Base-by-base conservation (phyloP, 30 jellyfish, hydroid and myxozoan species). In the Mastigias papua region DNA sequence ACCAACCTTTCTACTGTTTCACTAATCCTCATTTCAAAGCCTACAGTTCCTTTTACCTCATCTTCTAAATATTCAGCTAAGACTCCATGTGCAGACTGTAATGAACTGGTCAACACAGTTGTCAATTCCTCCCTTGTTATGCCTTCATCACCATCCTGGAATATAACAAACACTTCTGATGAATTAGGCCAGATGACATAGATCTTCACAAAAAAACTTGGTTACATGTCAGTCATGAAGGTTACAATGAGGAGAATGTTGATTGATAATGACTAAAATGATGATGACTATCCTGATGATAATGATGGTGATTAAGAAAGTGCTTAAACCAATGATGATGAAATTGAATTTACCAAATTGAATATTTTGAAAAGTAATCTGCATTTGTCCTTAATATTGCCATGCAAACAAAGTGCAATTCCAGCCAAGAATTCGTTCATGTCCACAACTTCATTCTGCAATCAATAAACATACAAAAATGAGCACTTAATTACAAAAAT, bases 371-470 rank as follows among this genome's bases (percentile, higher is more conserved):
- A 92, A 17, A 92, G 88, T 69, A 92, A 62, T 49, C 79, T 60
- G 88, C 98, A 92, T 73, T 92, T 92, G 49, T 86, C 98, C 68
- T 86, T 80, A 29, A 92, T 70, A 25, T 76, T 80, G 5, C 98
- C 98, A 82, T 92, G 98, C 80, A 92, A 81, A 57, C 96, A 87
- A 42, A 92, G 82, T 6, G 98, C 98, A 93, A 86, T 82, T n/a
- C 98, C 98, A 68, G 90, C 83, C 26, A 92, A 86, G 65, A 92
- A 92, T 69, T 92, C 98, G 60, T 86, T 77, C 82, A 92, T 48
- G 60, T 92, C 98, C 50, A 92, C 80, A 33, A 81, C 77, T 51
- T 89, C 97, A 87, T 92, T 92, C 98, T 92, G 75, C 23, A 23
- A 48, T n/a, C 23, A 58, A 67, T 15, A 27, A 25, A 64, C 27